Conservation (phyloP, 2,888 invertebrate genomes). For the Melieria picta region DNA sequence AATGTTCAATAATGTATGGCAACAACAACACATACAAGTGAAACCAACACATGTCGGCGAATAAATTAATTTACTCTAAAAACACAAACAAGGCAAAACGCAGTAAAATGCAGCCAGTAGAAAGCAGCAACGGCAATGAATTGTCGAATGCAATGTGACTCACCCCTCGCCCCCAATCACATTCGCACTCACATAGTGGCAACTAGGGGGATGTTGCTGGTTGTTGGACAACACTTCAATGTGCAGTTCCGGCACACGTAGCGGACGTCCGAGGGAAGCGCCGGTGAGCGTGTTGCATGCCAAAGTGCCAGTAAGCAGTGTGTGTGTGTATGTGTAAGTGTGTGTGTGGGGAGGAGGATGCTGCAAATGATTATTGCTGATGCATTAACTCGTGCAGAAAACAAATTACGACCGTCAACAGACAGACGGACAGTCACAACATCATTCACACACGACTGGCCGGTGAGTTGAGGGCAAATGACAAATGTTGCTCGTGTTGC, state of each 20-base stretch:
- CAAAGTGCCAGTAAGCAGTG: no score
- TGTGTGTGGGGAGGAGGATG: not conserved
- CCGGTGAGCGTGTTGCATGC: no score
- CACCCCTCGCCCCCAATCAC: not conserved
- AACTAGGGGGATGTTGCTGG: not conserved
- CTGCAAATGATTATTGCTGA: no score
- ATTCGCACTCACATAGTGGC: not conserved
- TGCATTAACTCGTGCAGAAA: no score
- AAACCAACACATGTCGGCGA: slow-evolving; percentile 59
- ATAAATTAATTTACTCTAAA: slow-evolving; percentile 64
- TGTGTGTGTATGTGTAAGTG: not conserved
- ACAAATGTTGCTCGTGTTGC: no score
- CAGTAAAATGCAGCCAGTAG: not conserved
- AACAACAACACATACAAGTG: not conserved
- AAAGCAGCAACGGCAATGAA: not conserved
- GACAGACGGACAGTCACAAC: no score
- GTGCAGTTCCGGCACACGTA: no score
- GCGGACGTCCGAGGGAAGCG: no score
- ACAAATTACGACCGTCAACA: no score
- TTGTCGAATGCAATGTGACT: not conserved
- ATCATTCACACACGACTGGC: no score
- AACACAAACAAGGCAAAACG: slow-evolving; percentile 46
- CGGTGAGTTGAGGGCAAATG: no score
- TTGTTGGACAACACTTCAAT: not conserved
- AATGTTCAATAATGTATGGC: slow-evolving; percentile 13